Conservation (phyloP, 2,888 invertebrate species). For the Carterocephalus palaemon region DNA sequence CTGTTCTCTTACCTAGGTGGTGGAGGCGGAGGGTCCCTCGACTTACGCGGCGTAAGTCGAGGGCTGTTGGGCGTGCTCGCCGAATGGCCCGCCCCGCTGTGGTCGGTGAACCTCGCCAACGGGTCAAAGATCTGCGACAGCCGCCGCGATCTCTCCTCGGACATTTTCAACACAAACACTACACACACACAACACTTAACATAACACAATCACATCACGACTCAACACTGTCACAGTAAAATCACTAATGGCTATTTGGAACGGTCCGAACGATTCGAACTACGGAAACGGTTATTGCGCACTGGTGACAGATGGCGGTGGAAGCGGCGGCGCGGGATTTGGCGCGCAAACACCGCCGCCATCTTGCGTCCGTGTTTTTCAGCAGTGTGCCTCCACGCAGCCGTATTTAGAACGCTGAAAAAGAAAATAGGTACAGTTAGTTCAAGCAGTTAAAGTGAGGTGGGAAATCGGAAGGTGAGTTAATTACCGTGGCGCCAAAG, state of each 20-base stretch:
- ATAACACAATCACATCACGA: constrained; percentile 62
- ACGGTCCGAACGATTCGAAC: constrained; percentile 59
- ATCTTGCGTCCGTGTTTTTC: constrained; percentile 68
- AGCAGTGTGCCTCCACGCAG: constrained; percentile 52
- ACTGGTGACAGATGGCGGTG: constrained; percentile 57
- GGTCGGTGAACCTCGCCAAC: constrained; percentile 85
- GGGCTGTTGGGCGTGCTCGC: constrained; percentile 86
- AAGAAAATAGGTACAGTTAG: constrained; percentile 61
- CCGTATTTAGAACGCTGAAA: constrained; percentile 67
- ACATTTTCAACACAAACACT: constrained; percentile 67
- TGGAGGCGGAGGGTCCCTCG: constrained; percentile 69
- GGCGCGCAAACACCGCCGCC: constrained; percentile 64
- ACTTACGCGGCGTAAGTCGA: constrained; percentile 81
- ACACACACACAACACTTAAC: constrained; percentile 51
- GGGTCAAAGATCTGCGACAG: constrained; percentile 91
- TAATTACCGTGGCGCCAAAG: constrained; percentile 48
- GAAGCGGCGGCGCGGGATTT: constrained; percentile 49
- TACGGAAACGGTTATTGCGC: constrained; percentile 50
- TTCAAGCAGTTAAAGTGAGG: constrained; percentile 40
- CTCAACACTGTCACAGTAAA: constrained; percentile 56
- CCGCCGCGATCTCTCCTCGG: constrained; percentile 84
- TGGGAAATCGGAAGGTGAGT: constrained; percentile 58
- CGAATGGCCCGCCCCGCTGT: constrained; percentile 76
- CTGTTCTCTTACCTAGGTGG: constrained; percentile 73
- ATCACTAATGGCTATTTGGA: constrained; percentile 66